phyloP scores from a whole-genome alignment of 2,113 vertebrate species.

The Hiodon alosoides region DNA sequence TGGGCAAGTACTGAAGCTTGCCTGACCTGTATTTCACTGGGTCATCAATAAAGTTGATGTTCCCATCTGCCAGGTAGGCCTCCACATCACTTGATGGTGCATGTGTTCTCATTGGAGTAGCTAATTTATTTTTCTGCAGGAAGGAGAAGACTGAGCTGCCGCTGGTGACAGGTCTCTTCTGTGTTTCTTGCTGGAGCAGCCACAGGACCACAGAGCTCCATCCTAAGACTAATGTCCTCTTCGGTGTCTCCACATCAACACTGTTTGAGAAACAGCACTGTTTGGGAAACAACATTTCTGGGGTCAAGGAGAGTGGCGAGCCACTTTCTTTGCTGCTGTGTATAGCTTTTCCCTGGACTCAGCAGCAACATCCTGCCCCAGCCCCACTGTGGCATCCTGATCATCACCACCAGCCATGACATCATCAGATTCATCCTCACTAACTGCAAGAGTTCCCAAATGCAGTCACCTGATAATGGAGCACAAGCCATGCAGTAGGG shows the following conservation, averaged over 20 bases:
- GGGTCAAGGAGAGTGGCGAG: conserved; percentile 17
- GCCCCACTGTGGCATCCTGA: conserved; percentile 17
- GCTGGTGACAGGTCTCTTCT: conserved; percentile 15
- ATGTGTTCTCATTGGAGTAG: conserved; percentile 17
- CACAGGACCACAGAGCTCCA: background rate
- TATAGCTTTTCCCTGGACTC: conserved; percentile 9
- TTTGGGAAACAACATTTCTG: background rate
- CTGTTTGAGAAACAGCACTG: conserved; percentile 12
- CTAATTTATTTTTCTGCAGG: conserved; percentile 9
- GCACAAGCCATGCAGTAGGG: conserved; percentile 12
- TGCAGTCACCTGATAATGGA: conserved; percentile 16
- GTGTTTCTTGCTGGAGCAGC: conserved; percentile 8
- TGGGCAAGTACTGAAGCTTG: conserved; percentile 14
- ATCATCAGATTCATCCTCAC: conserved; percentile 16
- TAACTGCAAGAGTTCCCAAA: background rate
- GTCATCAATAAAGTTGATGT: conserved; percentile 13
- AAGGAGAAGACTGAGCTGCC: conserved; percentile 10
- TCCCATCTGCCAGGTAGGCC: conserved; percentile 19
- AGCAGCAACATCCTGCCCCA: conserved; percentile 16
- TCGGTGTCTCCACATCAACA: conserved; percentile 17
- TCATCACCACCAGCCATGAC: conserved; percentile 16
- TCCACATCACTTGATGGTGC: conserved; percentile 11
- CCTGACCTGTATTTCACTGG: conserved; percentile 17
- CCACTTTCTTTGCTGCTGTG: conserved; percentile 15
- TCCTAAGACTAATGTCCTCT: conserved; percentile 5